A percentile compares a stretch with the other conserved stretches of the same genome.
phyloP scores from a whole-genome alignment of 2,113 vertebrate genomes.

The Oostethus manadensis region DNA sequence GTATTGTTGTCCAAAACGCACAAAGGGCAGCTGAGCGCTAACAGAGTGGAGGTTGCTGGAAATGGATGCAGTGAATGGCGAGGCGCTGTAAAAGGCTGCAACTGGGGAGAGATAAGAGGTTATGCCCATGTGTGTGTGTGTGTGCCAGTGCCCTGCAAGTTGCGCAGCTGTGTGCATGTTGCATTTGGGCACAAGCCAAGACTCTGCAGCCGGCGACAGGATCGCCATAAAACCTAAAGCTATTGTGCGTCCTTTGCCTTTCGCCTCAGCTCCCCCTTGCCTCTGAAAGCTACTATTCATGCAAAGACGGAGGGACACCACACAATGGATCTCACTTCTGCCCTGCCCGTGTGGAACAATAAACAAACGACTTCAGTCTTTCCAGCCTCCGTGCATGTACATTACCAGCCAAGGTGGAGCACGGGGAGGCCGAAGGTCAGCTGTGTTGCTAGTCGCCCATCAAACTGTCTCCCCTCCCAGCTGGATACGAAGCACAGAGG shows the following conservation, averaged over 20 bases:
- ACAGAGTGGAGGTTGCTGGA: conserved; percentile 45
- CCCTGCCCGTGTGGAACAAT: conserved; percentile 64
- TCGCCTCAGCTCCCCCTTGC: conserved; percentile 24
- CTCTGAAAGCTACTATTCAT: conserved; percentile 73
- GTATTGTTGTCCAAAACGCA: conserved; percentile 51
- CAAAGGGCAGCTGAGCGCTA: conserved; percentile 42
- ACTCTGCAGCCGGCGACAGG: conserved; percentile 48
- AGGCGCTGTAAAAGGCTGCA: conserved; percentile 21
- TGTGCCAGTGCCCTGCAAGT: conserved; percentile 24
- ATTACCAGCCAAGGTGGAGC: conserved; percentile 25
- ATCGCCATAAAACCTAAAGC: conserved; percentile 60
- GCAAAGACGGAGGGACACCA: conserved; percentile 52
- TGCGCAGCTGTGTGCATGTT: conserved; percentile 57
- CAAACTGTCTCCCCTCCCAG: conserved; percentile 6
- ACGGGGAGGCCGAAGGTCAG: conserved; percentile 30
- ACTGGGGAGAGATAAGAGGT: conserved; percentile 40
- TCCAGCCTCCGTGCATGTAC: conserved; percentile 39
- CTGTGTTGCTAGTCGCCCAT: not conserved
- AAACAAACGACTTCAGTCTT: conserved; percentile 60
- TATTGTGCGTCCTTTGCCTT: conserved; percentile 58
- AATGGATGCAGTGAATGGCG: conserved; percentile 45
- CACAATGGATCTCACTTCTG: conserved; percentile 63
- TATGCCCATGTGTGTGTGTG: conserved; percentile 26
- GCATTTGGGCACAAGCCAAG: conserved; percentile 55
- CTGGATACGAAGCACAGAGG: conserved; percentile 4